phyloP scores from a whole-genome alignment of 2,797 vertebrate genomes.

The Darevskia mixta region DNA sequence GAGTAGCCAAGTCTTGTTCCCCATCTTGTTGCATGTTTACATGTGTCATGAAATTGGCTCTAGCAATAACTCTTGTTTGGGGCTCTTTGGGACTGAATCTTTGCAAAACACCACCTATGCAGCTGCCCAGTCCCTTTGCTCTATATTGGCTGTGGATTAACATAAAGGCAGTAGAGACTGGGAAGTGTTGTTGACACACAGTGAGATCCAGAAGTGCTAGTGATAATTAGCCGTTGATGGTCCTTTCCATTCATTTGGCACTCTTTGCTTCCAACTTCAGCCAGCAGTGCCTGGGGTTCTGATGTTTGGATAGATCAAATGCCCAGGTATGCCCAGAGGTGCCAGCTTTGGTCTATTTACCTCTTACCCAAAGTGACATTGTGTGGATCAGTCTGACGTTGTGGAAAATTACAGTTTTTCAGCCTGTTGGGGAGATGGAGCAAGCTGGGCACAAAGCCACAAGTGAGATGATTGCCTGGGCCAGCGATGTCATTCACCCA shows the following conservation, averaged over 20 bases:
- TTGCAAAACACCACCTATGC: not conserved
- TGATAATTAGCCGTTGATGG: not conserved
- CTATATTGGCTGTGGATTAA: not conserved
- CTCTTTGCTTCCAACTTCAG: not conserved
- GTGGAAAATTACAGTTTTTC: conserved; percentile 1
- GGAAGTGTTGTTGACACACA: not conserved
- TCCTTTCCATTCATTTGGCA: not conserved
- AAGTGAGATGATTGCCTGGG: not conserved
- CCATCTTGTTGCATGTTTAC: not conserved
- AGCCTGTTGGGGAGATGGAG: not conserved
- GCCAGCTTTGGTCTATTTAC: conserved; percentile 9
- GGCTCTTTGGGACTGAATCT: not conserved
- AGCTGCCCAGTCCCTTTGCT: not conserved
- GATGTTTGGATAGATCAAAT: not conserved
- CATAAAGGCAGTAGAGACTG: not conserved
- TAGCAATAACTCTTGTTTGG: not conserved
- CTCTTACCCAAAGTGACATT: not conserved
- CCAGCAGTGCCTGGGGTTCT: not conserved
- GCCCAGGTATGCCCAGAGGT: not conserved
- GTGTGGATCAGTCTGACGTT: not conserved
- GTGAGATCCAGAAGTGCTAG: not conserved
- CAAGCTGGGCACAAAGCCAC: not conserved
- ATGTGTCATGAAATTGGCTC: not conserved
- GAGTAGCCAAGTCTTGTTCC: not conserved
- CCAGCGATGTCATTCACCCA: not conserved